Evolutionary conservation across 2,797 vertebrate genomes (phyloP), one percentile per base, ranked within the genome.

Genomic region (Falco columbarius): DNA sequence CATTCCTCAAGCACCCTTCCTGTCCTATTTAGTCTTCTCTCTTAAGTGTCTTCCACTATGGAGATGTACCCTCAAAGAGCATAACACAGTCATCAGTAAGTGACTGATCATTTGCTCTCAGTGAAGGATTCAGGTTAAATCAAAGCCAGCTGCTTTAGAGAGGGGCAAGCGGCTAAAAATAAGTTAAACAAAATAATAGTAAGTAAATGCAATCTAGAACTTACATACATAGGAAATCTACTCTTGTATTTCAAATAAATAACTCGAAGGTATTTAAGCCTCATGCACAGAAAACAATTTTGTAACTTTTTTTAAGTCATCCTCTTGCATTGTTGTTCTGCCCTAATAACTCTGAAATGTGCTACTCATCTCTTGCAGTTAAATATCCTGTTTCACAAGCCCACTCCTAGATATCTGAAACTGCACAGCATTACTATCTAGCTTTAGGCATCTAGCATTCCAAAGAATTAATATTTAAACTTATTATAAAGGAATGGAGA

Each of bases 381-480:
- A 98, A 98, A 98, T 98, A 98, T 98, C 98, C 97, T 97, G 91
- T 98, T 98, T 98, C 98, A 98, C 98, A 98, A 98, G 96, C 98
- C 97, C 95, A 96, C 94, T 98, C 95, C 97, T 83, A 98, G 97
- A 98, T 96, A 98, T 97, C 97, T 97, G 98, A 98, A 98, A 97
- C 97, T 97, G 94, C 97, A 94, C 95, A 97, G 96, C 95, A 94
- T 97, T 98, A 98, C 97, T 91, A 88, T 97, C 96, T 98, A 96
- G 98, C 98, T 98, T 96, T 98, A 97, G 98, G 98, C 98, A 98
- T 97, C 97, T 97, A 96, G 95, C 98, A 98, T 98, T 98, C 98
- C 98, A 98, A 97, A 97, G 98, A 98, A 98, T 98, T 98, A 98
- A 98, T 98, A 98, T 98, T 98, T 98, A 98, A 98, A 98, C 97